phyloP scores from a whole-genome alignment of 2,797 vertebrate genomes.

The Rhodeus uyekii region DNA sequence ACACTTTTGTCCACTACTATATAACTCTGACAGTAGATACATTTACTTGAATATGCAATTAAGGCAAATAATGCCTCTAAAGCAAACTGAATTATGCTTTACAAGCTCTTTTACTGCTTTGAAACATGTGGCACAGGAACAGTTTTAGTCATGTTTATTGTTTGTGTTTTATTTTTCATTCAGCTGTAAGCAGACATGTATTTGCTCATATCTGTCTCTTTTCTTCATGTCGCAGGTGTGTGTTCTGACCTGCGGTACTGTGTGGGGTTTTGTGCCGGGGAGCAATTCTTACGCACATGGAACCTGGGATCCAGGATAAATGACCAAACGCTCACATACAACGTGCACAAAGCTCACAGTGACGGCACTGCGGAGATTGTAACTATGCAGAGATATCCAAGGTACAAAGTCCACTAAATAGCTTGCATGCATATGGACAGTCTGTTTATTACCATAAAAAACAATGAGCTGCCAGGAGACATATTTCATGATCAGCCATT shows the following conservation, averaged over 20 bases:
- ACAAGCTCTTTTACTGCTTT: not conserved
- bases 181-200: not conserved
- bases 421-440: not conserved
- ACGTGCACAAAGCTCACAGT: conserved; percentile 65
- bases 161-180: not conserved
- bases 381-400: conserved; percentile 60
- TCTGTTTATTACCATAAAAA: not conserved
- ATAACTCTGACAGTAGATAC: not conserved
- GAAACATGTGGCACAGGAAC: not conserved
- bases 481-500: not conserved
- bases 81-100: not conserved
- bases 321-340: conserved; percentile 69
- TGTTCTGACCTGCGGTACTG: conserved; percentile 68
- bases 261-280: conserved; percentile 67
- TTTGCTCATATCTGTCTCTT: not conserved
- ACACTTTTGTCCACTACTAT: not conserved
- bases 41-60: not conserved
- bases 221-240: conserved; percentile 53
- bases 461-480: not conserved
- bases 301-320: conserved; percentile 70
- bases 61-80: not conserved
- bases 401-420: conserved; percentile 54
- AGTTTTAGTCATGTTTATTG: not conserved
- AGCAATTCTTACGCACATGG: conserved; percentile 66
- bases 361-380: conserved; percentile 68